phyloP scores from a whole-genome alignment of 2,888 invertebrate genomes.

The Bombylius major region DNA sequence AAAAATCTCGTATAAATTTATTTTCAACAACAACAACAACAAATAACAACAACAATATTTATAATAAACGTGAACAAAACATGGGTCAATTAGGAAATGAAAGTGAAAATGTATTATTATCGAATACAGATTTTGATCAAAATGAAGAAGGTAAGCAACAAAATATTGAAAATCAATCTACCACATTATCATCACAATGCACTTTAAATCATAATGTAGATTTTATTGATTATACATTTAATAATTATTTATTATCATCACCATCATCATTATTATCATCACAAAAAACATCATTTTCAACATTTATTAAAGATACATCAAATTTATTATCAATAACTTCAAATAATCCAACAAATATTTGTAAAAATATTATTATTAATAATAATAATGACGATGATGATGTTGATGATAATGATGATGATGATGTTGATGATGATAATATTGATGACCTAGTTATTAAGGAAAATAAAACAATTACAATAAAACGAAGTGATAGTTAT shows the following conservation, averaged over 20 bases:
- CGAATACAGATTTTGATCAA: not conserved
- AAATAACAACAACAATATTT: not conserved
- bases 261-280: too few species aligned
- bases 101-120: not conserved
- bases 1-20: not conserved
- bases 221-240: too few species aligned
- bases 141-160: not conserved
- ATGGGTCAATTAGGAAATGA: not conserved
- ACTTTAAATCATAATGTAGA: not conserved
- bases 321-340: not conserved
- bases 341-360: not conserved
- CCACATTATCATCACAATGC: not conserved
- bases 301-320: not conserved
- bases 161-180: not conserved
- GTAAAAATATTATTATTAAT: not conserved
- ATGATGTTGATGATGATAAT: not conserved
- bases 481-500: conserved; percentile 76
- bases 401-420: not conserved
- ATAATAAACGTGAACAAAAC: not conserved
- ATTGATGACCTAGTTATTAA: not conserved
- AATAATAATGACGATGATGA: not conserved
- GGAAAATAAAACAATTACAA: not conserved
- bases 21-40: not conserved
- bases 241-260: too few species aligned
- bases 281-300: too few species aligned